Percentiles rank a stretch among this genome's conserved stretches.
Conservation (phyloP, 2,888 invertebrate genomes). For the Microctonus brassicae region DNA sequence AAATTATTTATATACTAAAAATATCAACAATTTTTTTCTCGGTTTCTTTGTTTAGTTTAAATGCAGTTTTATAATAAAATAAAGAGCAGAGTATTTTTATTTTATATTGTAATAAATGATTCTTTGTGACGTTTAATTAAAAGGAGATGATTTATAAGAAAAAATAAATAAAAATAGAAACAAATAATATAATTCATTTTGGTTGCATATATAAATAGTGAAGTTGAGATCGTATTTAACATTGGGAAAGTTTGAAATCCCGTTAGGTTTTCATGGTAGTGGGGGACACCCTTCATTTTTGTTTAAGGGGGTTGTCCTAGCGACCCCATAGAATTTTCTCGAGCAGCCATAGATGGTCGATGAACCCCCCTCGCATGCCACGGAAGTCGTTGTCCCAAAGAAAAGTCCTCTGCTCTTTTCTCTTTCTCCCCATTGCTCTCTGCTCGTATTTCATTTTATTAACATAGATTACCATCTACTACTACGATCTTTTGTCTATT, state of each 20-base stretch:
- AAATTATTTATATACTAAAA: constrained; percentile 29
- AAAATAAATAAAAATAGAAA: neutral
- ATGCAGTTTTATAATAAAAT: no score
- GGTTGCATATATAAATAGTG: neutral
- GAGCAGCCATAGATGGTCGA: constrained; percentile 46
- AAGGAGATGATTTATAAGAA: no score
- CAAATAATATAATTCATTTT: neutral
- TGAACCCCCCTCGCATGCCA: constrained; percentile 46
- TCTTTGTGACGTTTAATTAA: no score
- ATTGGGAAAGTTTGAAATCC: constrained; percentile 40
- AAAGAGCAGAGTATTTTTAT: no score
- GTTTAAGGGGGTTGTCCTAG: constrained; percentile 41
- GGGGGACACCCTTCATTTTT: constrained; percentile 41
- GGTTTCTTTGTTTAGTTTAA: no score
- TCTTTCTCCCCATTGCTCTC: constrained; percentile 5
- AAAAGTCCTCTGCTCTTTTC: constrained; percentile 38
- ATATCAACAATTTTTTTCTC: no score
- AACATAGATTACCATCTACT: constrained; percentile 29
- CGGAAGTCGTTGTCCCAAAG: constrained; percentile 37
- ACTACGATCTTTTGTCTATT: constrained; percentile 13
- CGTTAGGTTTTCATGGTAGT: constrained; percentile 46
- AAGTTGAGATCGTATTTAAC: neutral
- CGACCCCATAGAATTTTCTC: constrained; percentile 49
- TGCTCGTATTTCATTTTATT: constrained; percentile 26
- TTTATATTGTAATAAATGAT: no score